These are phyloP conservation scores for Masticophis lateralis DNA, from an alignment of 2,797 vertebrate genomes.

Conservation along the genomic window DNA sequence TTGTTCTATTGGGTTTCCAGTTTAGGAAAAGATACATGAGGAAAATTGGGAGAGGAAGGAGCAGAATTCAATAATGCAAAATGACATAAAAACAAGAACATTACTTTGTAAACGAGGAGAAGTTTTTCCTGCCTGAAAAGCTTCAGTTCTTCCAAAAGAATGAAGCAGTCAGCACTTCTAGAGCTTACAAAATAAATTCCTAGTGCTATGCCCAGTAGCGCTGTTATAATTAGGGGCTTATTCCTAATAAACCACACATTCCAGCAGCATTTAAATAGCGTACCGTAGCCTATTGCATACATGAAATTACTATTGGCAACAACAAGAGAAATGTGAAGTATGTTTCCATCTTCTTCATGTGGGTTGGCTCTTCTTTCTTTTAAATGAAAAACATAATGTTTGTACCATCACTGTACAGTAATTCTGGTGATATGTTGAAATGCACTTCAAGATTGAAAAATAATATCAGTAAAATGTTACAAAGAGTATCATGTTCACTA, in stretches of 20 bases:
- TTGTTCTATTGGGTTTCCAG: neutral
- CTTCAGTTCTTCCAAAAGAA: slow-evolving; percentile 50
- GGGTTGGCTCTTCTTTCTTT: slow-evolving; percentile 39
- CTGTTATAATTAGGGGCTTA: slow-evolving; percentile 52
- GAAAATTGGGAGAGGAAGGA: neutral
- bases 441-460: slow-evolving; percentile 15
- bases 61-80: slow-evolving; percentile 4
- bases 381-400: slow-evolving; percentile 46
- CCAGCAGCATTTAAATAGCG: slow-evolving; percentile 34
- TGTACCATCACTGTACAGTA: slow-evolving; percentile 33
- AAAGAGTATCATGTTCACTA: slow-evolving; percentile 23
- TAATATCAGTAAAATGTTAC: slow-evolving; percentile 1
- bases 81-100: slow-evolving; percentile 35
- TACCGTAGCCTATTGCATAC: slow-evolving; percentile 40
- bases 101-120: slow-evolving; percentile 37
- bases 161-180: slow-evolving; percentile 60
- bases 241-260: slow-evolving; percentile 54
- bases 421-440: slow-evolving; percentile 53
- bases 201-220: slow-evolving; percentile 29
- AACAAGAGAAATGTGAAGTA: slow-evolving; percentile 38
- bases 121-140: slow-evolving; percentile 49
- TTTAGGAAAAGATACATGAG: slow-evolving; percentile 21
- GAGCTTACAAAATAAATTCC: slow-evolving; percentile 46
- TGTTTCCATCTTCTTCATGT: slow-evolving; percentile 21
- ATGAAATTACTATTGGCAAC: slow-evolving; percentile 37